Evolutionary conservation across 2,113 vertebrate species (phyloP).

Genomic region (Abramis brama): DNA sequence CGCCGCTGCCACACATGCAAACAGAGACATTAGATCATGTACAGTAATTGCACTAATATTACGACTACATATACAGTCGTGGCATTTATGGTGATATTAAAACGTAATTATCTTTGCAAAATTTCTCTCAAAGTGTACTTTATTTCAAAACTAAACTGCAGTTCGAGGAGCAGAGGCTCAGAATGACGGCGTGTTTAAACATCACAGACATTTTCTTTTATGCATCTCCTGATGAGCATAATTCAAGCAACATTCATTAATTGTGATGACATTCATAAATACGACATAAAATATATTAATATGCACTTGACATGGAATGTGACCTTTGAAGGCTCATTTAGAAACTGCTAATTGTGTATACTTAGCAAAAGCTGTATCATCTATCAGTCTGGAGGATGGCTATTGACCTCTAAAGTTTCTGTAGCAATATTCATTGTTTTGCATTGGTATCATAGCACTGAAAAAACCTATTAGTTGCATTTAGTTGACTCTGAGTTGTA

Average conservation of each 20-base stretch:
- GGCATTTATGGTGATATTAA: conserved; percentile 51
- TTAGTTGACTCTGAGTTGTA: neutral
- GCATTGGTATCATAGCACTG: neutral
- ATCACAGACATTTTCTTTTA: conserved; percentile 8
- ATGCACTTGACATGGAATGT: conserved; percentile 34
- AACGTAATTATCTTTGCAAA: conserved; percentile 47
- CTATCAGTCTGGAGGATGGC: conserved; percentile 16
- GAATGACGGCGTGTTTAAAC: neutral
- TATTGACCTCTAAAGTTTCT: conserved; percentile 35
- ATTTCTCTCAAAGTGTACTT: conserved; percentile 38
- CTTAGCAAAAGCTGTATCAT: neutral
- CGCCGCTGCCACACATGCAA: conserved; percentile 39
- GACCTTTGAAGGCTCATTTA: conserved; percentile 46
- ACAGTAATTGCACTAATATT: conserved; percentile 48
- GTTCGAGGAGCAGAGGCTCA: neutral
- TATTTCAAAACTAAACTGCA: conserved; percentile 42
- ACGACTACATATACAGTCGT: conserved; percentile 41
- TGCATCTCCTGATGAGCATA: conserved; percentile 1
- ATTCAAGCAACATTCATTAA: conserved; percentile 4
- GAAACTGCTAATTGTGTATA: conserved; percentile 47
- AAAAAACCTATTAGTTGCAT: conserved; percentile 6
- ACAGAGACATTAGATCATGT: conserved; percentile 43
- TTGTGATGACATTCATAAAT: conserved; percentile 19
- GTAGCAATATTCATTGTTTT: neutral
- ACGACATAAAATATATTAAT: conserved; percentile 10